Conservation (phyloP, 2,797 vertebrate genomes). For the Eulemur coronatus region DNA sequence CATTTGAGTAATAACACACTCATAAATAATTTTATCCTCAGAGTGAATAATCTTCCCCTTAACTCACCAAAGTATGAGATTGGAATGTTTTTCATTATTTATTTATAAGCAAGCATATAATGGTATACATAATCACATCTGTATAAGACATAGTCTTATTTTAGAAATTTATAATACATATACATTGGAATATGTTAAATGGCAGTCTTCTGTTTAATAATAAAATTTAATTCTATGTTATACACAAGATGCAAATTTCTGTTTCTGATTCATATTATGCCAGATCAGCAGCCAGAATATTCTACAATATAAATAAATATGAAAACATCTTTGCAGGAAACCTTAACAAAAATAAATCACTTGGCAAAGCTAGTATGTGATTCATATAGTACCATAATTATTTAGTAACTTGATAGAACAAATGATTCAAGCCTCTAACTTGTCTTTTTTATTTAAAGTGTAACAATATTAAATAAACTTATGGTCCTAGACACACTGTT, state of each 20-base stretch:
- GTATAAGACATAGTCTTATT: neutral
- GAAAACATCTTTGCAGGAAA: conserved; percentile 58
- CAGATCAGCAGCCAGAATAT: neutral
- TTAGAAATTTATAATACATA: conserved; percentile 22
- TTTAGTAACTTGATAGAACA: conserved; percentile 70
- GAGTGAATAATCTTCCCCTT: conserved; percentile 66
- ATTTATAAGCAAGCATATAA: conserved; percentile 53
- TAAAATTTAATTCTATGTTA: conserved; percentile 39
- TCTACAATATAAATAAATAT: conserved; percentile 58
- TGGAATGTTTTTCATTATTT: neutral
- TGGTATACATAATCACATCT: conserved; percentile 35
- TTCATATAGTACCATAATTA: conserved; percentile 62
- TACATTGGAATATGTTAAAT: conserved; percentile 32
- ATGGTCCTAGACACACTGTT: neutral
- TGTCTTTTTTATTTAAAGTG: conserved; percentile 43
- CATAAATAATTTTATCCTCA: conserved; percentile 70
- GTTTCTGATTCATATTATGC: conserved; percentile 58
- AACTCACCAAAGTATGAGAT: conserved; percentile 25
- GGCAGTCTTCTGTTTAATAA: conserved; percentile 40
- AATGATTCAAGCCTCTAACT: conserved; percentile 48
- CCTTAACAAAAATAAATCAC: conserved; percentile 41
- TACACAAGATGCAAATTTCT: conserved; percentile 20
- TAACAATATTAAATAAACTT: conserved; percentile 4
- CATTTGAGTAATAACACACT: conserved; percentile 47
- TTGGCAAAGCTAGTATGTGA: conserved; percentile 46